Evolutionary conservation across 1,140 invertebrate genomes (phyloP), one percentile per base, ranked within the genome.

Genomic region (Copidosoma floridanum): DNA sequence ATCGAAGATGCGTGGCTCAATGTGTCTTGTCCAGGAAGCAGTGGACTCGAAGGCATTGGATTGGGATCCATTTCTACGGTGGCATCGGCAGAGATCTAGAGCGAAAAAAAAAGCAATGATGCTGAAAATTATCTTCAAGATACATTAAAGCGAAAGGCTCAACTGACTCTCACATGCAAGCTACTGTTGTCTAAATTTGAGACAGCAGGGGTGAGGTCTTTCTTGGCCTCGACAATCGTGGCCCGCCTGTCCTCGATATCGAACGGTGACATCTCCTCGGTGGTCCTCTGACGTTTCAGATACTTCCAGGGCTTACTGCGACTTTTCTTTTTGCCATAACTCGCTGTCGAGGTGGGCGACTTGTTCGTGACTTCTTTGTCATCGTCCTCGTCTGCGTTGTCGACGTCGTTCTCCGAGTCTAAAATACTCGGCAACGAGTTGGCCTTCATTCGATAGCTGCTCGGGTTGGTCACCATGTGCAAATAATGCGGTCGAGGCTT

Each of bases 401-500:
- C 85, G 21, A 76, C 77, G 50, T 89, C 87, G 37, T 85, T 85
- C 60, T 90, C 88, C 0, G 87, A 89, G 71, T 91, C 89, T 60
- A 91, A 77, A 66, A 91, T 91, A 72, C 89, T 91, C 0, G 89
- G 89, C 67, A 91, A 66, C 40, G 88, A 90, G 69, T 86, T 90
- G 14, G 89, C 86, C 76, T 89, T 89, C 59, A 85, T 83, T 65
- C 84, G 84, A 68, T 85, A 86, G 32, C 81, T 82, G 64, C 78
- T 85, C 16, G 81, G 82, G 41, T 75, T 79, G 2, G 78, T 78
- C 11, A 80, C 68, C 79, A 81, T 79, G 23, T 79, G 72, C 14
- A 80, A 68, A 65, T 81, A 81, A 54, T 80, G 79, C 32, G 71
- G 69, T 29, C 73, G 62, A 0, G 70, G 61, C 57, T 75, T 80